Percentiles rank a stretch among this genome's conserved stretches.
phyloP scores from a whole-genome alignment of 2,113 vertebrate species.

The Centropus bengalensis region DNA sequence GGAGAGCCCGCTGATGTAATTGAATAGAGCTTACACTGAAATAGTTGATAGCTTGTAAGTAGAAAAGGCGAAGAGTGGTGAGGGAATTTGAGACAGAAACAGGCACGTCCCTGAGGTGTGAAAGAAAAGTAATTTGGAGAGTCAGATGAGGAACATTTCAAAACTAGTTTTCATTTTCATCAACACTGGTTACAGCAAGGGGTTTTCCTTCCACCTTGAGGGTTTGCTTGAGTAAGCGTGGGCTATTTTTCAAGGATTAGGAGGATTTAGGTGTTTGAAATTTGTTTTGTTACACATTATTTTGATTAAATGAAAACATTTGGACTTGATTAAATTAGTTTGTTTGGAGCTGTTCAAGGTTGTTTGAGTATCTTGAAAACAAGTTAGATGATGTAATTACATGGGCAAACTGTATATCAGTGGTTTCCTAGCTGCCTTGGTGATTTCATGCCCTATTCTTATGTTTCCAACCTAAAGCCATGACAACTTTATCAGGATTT shows the following conservation, averaged over 20 bases:
- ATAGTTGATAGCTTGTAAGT: constrained; percentile 11
- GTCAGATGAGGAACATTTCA: constrained; percentile 46
- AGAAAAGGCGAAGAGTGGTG: constrained; percentile 19
- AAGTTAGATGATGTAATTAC: constrained; percentile 44
- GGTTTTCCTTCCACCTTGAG: constrained; percentile 23
- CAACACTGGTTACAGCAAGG: neutral
- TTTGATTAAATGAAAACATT: constrained; percentile 74
- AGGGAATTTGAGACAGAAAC: neutral
- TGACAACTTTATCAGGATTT: neutral
- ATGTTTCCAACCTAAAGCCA: neutral
- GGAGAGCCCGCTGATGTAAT: neutral
- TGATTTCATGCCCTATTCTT: neutral
- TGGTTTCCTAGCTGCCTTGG: constrained; percentile 3
- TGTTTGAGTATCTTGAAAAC: constrained; percentile 19
- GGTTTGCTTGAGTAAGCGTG: constrained; percentile 61
- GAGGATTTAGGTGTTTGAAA: constrained; percentile 69
- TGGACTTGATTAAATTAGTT: constrained; percentile 41
- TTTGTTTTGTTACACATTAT: constrained; percentile 70
- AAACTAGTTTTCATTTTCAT: constrained; percentile 29
- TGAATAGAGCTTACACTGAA: constrained; percentile 1
- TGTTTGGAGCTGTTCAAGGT: neutral
- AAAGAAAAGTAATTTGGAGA: constrained; percentile 53
- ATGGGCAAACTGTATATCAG: neutral
- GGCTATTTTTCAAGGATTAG: constrained; percentile 62
- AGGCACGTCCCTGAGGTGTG: constrained; percentile 46